Evolutionary conservation across 1,140 invertebrate genomes (phyloP).

Genomic region (Cotesia typhae): DNA sequence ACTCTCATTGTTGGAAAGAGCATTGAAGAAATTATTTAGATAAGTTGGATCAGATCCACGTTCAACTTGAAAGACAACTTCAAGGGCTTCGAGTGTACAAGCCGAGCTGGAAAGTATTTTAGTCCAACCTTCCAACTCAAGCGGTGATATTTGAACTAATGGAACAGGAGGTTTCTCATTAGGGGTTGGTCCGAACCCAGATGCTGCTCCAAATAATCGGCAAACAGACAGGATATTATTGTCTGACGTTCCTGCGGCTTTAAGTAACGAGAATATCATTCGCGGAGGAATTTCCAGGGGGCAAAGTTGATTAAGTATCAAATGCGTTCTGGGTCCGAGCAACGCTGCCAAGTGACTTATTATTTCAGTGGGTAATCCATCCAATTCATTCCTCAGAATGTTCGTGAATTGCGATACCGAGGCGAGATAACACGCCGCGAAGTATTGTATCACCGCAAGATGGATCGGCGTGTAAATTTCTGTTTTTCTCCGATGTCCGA

Average conservation of each 20-base stretch:
- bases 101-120: constrained; percentile 60
- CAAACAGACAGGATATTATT: constrained; percentile 65
- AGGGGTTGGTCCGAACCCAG: constrained; percentile 52
- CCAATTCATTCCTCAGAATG: constrained; percentile 65
- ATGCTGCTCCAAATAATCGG: constrained; percentile 57
- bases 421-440: constrained; percentile 68
- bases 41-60: constrained; percentile 57
- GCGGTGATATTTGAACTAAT: constrained; percentile 60
- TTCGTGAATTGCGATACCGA: constrained; percentile 66
- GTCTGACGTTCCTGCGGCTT: constrained; percentile 65
- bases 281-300: constrained; percentile 65
- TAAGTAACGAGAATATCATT: constrained; percentile 64
- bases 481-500: constrained; percentile 54
- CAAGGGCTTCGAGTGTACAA: constrained; percentile 63
- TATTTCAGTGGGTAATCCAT: constrained; percentile 63
- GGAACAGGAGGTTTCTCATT: constrained; percentile 55
- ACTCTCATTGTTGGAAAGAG: constrained; percentile 62
- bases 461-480: constrained; percentile 66
- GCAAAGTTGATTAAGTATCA: constrained; percentile 64
- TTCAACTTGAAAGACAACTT: constrained; percentile 65
- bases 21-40: constrained; percentile 62
- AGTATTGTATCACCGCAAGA: constrained; percentile 64
- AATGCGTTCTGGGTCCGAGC: constrained; percentile 62
- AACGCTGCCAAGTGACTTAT: constrained; percentile 65
- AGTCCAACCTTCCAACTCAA: constrained; percentile 65